These are phyloP conservation scores for Alethe diademata DNA, from an alignment of 2,113 vertebrate genomes.

Conservation along the genomic window DNA sequence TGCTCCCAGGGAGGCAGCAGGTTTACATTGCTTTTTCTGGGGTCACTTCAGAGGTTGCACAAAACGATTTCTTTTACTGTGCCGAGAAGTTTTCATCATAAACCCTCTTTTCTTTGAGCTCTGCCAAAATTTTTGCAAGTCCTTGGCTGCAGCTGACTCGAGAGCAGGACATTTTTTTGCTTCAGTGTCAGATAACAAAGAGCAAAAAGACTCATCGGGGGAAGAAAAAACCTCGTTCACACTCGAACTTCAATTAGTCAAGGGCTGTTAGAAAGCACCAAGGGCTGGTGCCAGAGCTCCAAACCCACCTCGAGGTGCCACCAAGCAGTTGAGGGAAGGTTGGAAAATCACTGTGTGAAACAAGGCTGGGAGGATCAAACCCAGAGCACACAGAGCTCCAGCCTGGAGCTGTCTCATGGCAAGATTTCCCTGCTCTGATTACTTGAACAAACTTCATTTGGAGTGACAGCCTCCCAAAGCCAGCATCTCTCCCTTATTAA, in stretches of 20 bases:
- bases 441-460: background rate
- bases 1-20: constrained; percentile 12
- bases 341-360: background rate
- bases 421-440: background rate
- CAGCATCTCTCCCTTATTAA: background rate
- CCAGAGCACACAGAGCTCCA: background rate
- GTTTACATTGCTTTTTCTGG: background rate
- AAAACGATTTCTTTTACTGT: background rate
- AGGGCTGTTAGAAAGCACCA: background rate
- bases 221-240: background rate
- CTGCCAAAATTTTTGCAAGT: constrained; percentile 8
- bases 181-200: background rate
- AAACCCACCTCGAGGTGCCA: background rate
- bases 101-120: background rate
- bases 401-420: background rate
- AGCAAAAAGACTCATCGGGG: background rate
- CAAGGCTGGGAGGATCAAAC: background rate
- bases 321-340: background rate
- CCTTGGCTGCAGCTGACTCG: background rate
- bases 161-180: background rate
- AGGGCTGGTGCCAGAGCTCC: background rate
- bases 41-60: constrained; percentile 11
- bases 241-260: background rate
- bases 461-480: background rate
- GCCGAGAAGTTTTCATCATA: background rate